Conservation (phyloP, 92 coral and sea anemone genomes). For the Phenganax marumi region DNA sequence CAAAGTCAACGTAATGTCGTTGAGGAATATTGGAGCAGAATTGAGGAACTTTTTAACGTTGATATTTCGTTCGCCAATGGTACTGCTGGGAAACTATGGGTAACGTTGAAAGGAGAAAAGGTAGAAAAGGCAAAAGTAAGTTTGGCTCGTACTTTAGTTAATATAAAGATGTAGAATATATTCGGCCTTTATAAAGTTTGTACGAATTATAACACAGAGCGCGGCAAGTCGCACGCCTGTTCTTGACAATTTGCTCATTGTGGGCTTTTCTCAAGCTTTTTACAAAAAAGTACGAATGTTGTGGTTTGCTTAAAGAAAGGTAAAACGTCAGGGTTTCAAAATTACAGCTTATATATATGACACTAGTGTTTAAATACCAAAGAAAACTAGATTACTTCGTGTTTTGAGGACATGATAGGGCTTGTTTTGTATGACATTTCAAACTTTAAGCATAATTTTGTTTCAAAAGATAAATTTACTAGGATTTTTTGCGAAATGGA, state of each 20-base stretch:
- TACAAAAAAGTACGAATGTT: no score
- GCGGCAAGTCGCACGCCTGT: no score
- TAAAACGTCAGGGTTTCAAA: no score
- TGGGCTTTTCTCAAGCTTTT: background rate
- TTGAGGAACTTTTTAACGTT: conserved; percentile 65
- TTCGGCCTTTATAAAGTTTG: background rate
- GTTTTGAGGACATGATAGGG: background rate
- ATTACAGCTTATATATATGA: no score
- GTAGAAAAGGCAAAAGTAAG: conserved; percentile 44
- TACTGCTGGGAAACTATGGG: conserved; percentile 46
- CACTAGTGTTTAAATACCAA: no score
- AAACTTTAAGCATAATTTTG: background rate
- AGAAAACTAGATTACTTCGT: background rate
- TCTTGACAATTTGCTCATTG: no score
- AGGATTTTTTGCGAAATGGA: background rate
- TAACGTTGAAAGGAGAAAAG: conserved; percentile 39
- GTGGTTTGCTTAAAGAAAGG: no score
- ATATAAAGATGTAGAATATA: background rate
- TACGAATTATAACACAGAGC: background rate
- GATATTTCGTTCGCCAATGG: conserved; percentile 61
- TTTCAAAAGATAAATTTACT: background rate
- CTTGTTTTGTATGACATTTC: background rate
- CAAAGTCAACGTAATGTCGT: conserved; percentile 64
- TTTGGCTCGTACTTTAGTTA: background rate
- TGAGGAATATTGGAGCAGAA: conserved; percentile 60